These are phyloP conservation scores for Apeltes quadracus DNA, from an alignment of 2,113 vertebrate species.

Conservation along the genomic window DNA sequence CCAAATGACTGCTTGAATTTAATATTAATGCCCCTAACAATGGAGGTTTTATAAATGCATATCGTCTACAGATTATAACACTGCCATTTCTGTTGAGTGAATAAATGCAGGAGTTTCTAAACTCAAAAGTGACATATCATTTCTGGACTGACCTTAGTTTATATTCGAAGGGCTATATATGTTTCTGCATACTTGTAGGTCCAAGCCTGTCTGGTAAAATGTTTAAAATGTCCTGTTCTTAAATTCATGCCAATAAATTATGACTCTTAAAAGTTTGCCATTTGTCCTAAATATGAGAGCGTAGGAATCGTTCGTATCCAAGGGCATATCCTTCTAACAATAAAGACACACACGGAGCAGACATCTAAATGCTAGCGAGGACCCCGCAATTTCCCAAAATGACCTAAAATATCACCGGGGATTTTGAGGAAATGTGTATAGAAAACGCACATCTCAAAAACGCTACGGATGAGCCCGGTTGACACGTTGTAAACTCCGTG, in stretches of 20 bases:
- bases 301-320: not conserved
- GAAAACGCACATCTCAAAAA: not conserved
- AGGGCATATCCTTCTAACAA: not conserved
- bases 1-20: slow-evolving; percentile 8
- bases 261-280: no score
- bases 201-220: not conserved
- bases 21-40: not conserved
- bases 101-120: not conserved
- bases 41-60: not conserved
- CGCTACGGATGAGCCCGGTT: not conserved
- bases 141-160: not conserved
- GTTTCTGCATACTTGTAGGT: not conserved
- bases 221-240: no score
- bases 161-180: not conserved
- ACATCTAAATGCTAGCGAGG: not conserved
- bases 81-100: not conserved
- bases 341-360: not conserved
- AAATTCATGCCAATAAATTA: no score
- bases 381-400: not conserved
- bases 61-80: not conserved
- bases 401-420: not conserved
- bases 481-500: not conserved
- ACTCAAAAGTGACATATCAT: not conserved
- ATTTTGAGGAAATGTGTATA: not conserved
- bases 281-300: not conserved